These are phyloP conservation scores for Rattus rattus DNA, from an alignment of 2,113 vertebrate species.

Conservation along the genomic window DNA sequence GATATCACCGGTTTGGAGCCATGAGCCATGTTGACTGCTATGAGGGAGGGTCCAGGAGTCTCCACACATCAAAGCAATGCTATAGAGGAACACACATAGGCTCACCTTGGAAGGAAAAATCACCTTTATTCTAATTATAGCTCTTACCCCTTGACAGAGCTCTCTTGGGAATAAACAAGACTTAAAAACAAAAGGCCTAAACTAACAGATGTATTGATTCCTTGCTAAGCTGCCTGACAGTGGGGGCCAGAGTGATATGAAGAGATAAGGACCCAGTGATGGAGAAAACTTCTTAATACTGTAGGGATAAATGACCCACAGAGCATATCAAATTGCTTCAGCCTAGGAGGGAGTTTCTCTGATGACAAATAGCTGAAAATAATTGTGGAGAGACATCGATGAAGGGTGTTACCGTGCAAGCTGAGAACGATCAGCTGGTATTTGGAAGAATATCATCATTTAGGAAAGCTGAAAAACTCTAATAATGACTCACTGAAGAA, in stretches of 20 bases:
- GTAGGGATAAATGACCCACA: not conserved
- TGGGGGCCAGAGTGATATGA: not conserved
- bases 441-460: not conserved
- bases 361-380: not conserved
- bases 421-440: not conserved
- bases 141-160: not conserved
- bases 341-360: not conserved
- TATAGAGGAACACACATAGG: not conserved
- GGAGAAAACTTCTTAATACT: not conserved
- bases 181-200: not conserved
- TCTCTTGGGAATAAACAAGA: constrained; percentile 29
- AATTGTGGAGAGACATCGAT: not conserved
- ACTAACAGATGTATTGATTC: not conserved
- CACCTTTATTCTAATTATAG: not conserved
- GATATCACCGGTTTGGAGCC: not conserved
- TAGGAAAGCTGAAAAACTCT: not conserved
- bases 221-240: not conserved
- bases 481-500: constrained; percentile 4
- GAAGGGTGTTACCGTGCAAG: not conserved
- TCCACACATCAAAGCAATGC: not conserved
- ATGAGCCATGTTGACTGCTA: not conserved
- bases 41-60: not conserved
- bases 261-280: not conserved
- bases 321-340: not conserved
- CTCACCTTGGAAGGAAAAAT: constrained; percentile 3